phyloP scores from a whole-genome alignment of 2,797 vertebrate species.

The Notamacropus eugenii region DNA sequence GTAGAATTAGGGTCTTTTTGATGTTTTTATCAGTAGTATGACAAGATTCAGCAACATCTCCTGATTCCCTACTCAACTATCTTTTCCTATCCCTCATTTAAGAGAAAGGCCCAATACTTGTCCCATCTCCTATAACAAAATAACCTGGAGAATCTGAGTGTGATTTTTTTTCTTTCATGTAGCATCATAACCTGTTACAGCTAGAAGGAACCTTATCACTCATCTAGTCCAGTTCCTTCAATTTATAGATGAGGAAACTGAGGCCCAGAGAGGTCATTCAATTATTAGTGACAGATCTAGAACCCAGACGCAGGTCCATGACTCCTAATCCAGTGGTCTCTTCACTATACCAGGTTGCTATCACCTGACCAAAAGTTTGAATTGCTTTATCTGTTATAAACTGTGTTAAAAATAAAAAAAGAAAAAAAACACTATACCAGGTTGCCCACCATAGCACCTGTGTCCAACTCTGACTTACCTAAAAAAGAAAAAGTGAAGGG shows the following conservation, averaged over 20 bases:
- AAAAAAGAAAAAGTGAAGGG: neutral
- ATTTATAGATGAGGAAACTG: neutral
- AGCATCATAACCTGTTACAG: neutral
- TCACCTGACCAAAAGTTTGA: too few species aligned
- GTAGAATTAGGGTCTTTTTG: neutral
- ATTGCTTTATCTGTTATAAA: too few species aligned
- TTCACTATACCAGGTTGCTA: neutral
- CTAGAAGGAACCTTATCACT: neutral
- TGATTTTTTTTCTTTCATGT: neutral
- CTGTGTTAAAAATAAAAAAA: too few species aligned
- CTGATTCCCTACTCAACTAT: neutral
- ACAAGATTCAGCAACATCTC: neutral
- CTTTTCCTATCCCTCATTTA: neutral
- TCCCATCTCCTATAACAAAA: neutral
- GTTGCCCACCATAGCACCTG: neutral
- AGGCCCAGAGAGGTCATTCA: neutral
- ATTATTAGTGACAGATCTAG: neutral
- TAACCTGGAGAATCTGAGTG: neutral
- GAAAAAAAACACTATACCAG: neutral
- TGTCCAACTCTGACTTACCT: neutral
- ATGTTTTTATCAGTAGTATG: neutral
- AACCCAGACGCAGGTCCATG: neutral
- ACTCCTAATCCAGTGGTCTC: neutral
- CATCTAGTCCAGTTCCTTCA: neutral
- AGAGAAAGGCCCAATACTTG: neutral